Evolutionary conservation across 2,113 vertebrate species (phyloP).

Genomic region (Alexandromys fortis): DNA sequence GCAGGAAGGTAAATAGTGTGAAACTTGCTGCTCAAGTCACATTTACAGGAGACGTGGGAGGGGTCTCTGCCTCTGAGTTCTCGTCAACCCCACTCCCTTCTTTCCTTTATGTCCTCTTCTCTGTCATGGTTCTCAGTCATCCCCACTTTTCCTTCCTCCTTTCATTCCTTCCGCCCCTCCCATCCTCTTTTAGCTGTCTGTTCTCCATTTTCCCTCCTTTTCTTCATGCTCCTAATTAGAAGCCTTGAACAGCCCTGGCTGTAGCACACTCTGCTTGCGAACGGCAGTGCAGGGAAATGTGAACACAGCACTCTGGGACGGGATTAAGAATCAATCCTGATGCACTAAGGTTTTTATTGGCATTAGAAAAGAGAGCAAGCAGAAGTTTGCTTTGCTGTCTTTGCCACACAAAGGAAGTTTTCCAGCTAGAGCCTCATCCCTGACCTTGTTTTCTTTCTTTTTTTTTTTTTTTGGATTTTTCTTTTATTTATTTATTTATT

Average conservation of each 20-base stretch:
- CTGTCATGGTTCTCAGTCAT: not conserved
- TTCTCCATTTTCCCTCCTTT: not conserved
- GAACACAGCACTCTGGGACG: not conserved
- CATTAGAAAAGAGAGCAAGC: conserved; percentile 55
- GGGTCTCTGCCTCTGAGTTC: too few species aligned
- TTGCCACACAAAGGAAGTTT: conserved; percentile 46
- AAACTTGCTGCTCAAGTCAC: not conserved
- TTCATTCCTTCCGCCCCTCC: too few species aligned
- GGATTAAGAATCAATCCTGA: conserved; percentile 60
- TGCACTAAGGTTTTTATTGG: conserved; percentile 44
- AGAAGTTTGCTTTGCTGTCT: conserved; percentile 69
- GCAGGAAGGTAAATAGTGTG: too few species aligned
- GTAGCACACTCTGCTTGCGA: conserved; percentile 8
- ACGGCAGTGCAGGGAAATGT: conserved; percentile 51
- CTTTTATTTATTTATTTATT: too few species aligned
- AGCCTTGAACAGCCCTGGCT: not conserved
- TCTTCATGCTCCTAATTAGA: not conserved
- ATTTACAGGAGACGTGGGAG: not conserved
- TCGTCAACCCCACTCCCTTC: not conserved
- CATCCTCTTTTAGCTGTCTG: not conserved
- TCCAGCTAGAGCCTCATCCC: conserved; percentile 64
- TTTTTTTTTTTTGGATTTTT: too few species aligned
- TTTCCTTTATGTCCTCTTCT: too few species aligned
- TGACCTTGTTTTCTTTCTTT: conserved; percentile 75
- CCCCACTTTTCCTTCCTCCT: rapidly evolving